Conservation (phyloP, 2,797 vertebrate genomes). For the Poecilia wingei region DNA sequence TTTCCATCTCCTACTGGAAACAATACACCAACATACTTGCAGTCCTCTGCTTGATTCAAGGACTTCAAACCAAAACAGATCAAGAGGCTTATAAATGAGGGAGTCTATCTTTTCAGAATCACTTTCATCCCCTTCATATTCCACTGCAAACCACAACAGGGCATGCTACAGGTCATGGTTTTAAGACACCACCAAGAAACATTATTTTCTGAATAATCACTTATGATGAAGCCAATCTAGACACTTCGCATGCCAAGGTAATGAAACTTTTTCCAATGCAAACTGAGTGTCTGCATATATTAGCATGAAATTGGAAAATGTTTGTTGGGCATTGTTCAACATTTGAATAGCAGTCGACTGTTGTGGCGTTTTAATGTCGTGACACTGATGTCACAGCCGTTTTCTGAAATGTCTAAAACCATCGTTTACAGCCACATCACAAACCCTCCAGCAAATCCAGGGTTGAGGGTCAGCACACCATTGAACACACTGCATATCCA, state of each 20-base stretch:
- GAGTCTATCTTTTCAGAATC: background rate
- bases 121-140: background rate
- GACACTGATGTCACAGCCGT: too few species aligned
- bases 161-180: background rate
- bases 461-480: too few species aligned
- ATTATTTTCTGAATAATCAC: background rate
- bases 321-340: too few species aligned
- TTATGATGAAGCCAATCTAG: too few species aligned
- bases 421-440: background rate
- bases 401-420: too few species aligned
- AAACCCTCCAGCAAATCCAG: background rate
- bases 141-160: background rate
- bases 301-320: too few species aligned
- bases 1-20: background rate
- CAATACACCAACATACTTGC: background rate
- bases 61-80: background rate
- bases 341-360: too few species aligned
- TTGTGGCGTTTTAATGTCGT: too few species aligned
- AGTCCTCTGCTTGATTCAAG: background rate
- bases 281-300: too few species aligned
- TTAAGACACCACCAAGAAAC: background rate
- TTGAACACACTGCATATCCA: background rate
- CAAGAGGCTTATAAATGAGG: background rate
- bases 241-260: too few species aligned
- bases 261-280: too few species aligned